Base-by-base conservation (phyloP, 2,888 invertebrate species). In the Halictus quadricinctus region DNA sequence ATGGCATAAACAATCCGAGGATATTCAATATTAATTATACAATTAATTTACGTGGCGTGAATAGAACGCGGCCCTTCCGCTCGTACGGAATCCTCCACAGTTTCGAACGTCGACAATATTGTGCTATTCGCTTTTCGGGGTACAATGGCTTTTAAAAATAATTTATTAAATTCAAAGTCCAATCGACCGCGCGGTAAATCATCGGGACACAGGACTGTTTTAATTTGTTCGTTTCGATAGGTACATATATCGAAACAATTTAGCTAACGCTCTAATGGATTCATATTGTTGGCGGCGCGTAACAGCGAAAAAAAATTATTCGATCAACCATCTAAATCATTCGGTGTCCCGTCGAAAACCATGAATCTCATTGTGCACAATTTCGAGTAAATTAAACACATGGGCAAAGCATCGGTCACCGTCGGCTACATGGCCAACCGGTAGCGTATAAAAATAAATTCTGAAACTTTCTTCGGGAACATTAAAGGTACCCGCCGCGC, bases 11-110 rank as follows among this genome's bases (percentile, higher is more conserved):
- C 88, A 85, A 89, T 87, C 84, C 87, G 85, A 79, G 86, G 82
- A 86, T 89, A 88, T 89, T 88, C 89, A 87, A 90, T 90, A 90
- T 90, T 89, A 90, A 90, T 89, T 89, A 86, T 88, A 90, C 86
- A 90, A 87, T 90, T 90, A 90, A 89, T 90, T 90, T 89, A 85
- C 87, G 88, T 83, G 86, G 83, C 87, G 87, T 90, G 88, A 90
- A 90, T 90, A 89, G 86, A 90, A 85, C 82, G 76, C 87, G 82
- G 82, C 82, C 87, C 88, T 88, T 90, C 86, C 90, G 82, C 72
- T 76, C 76, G 76, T 81, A 85, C 88, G 81, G 87, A 84, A 87
- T 84, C 82, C 76, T 78, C 80, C 79, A 69, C 73, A 84, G 76
- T 76, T 84, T 85, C 8, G 83, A 74, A 78, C 74, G 78, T 73